phyloP scores from a whole-genome alignment of 2,888 invertebrate genomes.

The Malacosoma neustria region DNA sequence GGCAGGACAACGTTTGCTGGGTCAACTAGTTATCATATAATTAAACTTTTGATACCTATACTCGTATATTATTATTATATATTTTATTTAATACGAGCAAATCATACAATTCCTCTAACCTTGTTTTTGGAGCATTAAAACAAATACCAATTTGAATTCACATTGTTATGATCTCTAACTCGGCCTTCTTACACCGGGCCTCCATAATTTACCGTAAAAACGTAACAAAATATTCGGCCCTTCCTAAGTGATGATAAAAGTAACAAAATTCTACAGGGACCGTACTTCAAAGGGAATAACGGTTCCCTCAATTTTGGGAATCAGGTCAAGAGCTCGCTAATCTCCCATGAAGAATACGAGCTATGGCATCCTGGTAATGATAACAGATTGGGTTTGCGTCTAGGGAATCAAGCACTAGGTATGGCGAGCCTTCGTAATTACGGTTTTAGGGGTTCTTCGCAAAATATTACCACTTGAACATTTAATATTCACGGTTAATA shows the following conservation, averaged over 20 bases:
- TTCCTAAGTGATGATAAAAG: conserved; percentile 14
- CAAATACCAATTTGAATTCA: background rate
- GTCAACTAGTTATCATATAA: no score
- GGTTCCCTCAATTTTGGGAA: conserved; percentile 17
- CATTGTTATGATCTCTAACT: background rate
- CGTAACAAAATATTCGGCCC: conserved; percentile 11
- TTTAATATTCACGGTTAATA: no score
- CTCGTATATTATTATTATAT: no score
- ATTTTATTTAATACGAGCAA: no score
- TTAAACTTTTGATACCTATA: no score
- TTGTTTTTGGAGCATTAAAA: no score
- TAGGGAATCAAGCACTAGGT: background rate
- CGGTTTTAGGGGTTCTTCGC: no score
- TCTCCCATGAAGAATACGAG: conserved; percentile 18
- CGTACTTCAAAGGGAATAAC: conserved; percentile 30
- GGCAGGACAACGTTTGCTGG: no score
- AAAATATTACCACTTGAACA: no score
- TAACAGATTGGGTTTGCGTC: conserved; percentile 9
- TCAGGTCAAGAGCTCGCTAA: conserved; percentile 34
- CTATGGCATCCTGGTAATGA: conserved; percentile 24
- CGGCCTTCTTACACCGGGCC: background rate
- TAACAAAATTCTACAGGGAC: conserved; percentile 13
- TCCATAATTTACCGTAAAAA: background rate
- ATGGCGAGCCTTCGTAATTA: background rate
- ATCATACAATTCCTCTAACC: no score